phyloP scores from a whole-genome alignment of 2,113 vertebrate species.

The Psittacus erithacus region DNA sequence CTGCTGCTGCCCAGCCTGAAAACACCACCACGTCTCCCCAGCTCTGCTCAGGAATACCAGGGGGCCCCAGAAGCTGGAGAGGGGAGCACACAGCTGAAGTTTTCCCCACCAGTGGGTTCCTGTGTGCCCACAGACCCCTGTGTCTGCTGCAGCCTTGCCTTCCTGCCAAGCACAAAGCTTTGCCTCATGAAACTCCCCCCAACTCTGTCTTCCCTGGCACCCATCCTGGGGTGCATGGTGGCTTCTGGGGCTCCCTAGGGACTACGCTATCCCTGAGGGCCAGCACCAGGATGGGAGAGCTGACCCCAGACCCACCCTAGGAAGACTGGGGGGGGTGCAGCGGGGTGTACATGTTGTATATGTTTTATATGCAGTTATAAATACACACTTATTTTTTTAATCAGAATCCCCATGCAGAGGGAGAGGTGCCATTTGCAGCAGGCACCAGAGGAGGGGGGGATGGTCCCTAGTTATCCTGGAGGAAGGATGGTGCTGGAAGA shows the following conservation, averaged over 20 bases:
- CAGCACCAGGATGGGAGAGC: not conserved
- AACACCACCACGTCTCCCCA: too few species aligned
- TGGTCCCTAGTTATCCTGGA: not conserved
- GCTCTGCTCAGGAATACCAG: not conserved
- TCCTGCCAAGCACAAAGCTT: not conserved
- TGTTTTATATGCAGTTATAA: not conserved
- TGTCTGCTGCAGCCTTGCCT: not conserved
- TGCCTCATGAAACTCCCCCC: too few species aligned
- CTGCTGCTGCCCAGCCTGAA: not conserved
- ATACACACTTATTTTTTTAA: constrained; percentile 28
- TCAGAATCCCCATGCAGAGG: not conserved
- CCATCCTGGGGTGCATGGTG: not conserved
- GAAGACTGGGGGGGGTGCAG: not conserved
- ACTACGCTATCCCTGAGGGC: not conserved
- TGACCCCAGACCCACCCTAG: not conserved
- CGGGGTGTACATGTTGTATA: not conserved
- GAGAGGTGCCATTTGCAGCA: not conserved
- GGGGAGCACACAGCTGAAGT: not conserved
- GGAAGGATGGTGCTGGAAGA: not conserved
- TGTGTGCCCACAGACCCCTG: not conserved
- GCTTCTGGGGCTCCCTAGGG: not conserved
- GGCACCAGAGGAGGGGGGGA: not conserved
- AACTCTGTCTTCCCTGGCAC: not conserved
- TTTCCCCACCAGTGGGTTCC: not conserved
- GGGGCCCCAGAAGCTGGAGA: not conserved